These are phyloP conservation scores for Melanotus villosus DNA, from an alignment of 2,888 invertebrate genomes.

Conservation along the genomic window DNA sequence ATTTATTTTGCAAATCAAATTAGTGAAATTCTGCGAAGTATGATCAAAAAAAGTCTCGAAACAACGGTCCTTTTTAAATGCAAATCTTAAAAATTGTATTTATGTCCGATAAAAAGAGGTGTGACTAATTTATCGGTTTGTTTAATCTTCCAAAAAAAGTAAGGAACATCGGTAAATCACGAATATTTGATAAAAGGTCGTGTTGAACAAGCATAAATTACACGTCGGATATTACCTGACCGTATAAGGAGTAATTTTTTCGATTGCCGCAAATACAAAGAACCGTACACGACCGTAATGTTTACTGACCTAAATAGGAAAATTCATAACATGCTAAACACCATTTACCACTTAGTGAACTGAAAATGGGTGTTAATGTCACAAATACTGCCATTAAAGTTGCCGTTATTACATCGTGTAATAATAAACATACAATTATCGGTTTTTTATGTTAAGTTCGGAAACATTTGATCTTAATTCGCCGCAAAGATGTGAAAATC, in stretches of 20 bases:
- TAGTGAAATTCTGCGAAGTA: too few species aligned
- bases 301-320: constrained; percentile 34
- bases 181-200: background rate
- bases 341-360: constrained; percentile 16
- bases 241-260: background rate
- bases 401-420: constrained; percentile 8
- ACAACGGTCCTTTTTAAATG: too few species aligned
- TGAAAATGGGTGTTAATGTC: constrained; percentile 2
- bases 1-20: too few species aligned
- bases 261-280: constrained; percentile 5
- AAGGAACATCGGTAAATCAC: background rate
- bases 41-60: too few species aligned
- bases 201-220: too few species aligned
- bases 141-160: background rate
- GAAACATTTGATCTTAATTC: too few species aligned
- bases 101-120: too few species aligned
- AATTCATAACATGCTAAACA: constrained; percentile 22
- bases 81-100: too few species aligned
- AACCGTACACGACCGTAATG: constrained; percentile 31
- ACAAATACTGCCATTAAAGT: background rate
- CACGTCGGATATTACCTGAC: too few species aligned
- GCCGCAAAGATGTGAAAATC: too few species aligned
- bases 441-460: background rate
- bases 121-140: too few species aligned
- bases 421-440: constrained; percentile 1